Evolutionary conservation across 2,113 vertebrate genomes (phyloP).

Genomic region (Bombycilla garrulus): DNA sequence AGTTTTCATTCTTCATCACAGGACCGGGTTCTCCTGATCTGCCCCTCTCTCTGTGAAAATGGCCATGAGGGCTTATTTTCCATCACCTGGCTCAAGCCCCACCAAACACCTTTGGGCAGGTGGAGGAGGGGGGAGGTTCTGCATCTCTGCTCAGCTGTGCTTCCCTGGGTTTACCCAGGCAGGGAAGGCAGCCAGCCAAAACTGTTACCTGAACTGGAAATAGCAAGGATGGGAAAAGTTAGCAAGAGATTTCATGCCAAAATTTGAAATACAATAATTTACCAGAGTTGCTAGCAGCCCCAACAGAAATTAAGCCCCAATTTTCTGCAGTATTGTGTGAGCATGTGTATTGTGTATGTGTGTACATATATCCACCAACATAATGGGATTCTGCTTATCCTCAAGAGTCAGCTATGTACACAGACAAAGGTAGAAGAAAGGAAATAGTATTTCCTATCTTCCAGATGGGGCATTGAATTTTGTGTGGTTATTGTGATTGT

Average conservation of each 20-base stretch:
- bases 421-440: conserved; percentile 28
- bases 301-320: not conserved
- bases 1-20: not conserved
- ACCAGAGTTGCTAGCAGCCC: not conserved
- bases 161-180: not conserved
- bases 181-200: not conserved
- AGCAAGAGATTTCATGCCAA: not conserved
- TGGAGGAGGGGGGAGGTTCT: not conserved
- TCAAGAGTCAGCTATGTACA: not conserved
- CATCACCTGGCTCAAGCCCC: not conserved
- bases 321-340: not conserved
- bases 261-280: not conserved
- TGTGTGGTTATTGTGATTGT: not conserved
- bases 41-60: not conserved
- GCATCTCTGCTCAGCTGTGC: not conserved
- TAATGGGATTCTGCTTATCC: not conserved
- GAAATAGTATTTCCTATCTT: conserved; percentile 28
- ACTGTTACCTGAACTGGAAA: not conserved
- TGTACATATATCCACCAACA: not conserved
- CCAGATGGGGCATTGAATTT: conserved; percentile 27
- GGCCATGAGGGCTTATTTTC: not conserved
- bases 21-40: not conserved
- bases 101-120: not conserved
- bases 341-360: not conserved
- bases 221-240: not conserved